phyloP scores from a whole-genome alignment of 2,888 invertebrate species.

The Apamea epomidion region DNA sequence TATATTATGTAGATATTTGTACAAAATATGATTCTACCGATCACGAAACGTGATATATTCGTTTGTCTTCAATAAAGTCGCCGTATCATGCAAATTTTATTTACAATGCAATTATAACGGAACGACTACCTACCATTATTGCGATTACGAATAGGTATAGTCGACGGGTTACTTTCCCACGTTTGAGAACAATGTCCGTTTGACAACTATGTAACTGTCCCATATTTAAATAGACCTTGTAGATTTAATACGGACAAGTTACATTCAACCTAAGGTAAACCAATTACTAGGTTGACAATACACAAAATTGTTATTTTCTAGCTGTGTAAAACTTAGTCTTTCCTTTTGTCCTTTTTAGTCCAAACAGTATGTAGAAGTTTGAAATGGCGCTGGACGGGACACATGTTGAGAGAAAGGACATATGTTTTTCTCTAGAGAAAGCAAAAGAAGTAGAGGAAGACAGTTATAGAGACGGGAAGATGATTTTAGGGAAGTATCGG shows the following conservation, averaged over 20 bases:
- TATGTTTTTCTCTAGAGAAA: neutral
- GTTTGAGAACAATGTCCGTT: neutral
- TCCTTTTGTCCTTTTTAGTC: neutral
- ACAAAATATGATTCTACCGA: neutral
- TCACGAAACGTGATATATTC: slow-evolving; percentile 13
- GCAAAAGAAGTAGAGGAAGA: neutral
- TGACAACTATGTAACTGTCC: neutral
- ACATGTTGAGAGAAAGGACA: neutral
- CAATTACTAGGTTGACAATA: neutral
- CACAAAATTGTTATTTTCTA: neutral
- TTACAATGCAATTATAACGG: neutral
- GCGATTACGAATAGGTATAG: neutral
- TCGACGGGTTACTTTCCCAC: neutral
- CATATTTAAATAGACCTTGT: neutral
- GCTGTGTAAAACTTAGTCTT: neutral
- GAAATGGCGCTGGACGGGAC: neutral
- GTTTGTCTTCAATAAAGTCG: neutral
- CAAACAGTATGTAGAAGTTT: neutral
- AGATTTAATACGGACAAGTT: neutral
- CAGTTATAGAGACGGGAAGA: neutral
- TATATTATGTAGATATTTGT: neutral
- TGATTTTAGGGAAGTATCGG: neutral
- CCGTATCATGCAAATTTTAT: slow-evolving; percentile 13
- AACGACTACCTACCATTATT: neutral
- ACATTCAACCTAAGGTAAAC: neutral